Evolutionary conservation across 2,113 vertebrate species (phyloP).

Genomic region (zebrafish (Danio rerio)): GRCz12tu NC_133188.1:34249001-34249500

Average conservation of each 20-base stretch:
- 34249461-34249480: too few species aligned
- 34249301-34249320: background rate
- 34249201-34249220: background rate
- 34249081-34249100: background rate
- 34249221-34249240: conserved; percentile 30
- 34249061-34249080: conserved; percentile 2
- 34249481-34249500: too few species aligned
- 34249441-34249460: too few species aligned
- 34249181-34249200: conserved; percentile 35
- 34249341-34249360: background rate
- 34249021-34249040: background rate
- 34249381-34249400: background rate
- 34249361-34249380: background rate
- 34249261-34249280: conserved; percentile 29
- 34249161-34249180: background rate
- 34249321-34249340: background rate
- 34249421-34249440: too few species aligned
- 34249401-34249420: too few species aligned
- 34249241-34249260: conserved; percentile 25
- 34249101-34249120: background rate
- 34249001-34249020: background rate
- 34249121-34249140: background rate
- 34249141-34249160: conserved; percentile 15
- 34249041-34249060: background rate
- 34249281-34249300: background rate